Base-by-base conservation (phyloP, 2,113 vertebrate species). In the Garra rufa region DNA sequence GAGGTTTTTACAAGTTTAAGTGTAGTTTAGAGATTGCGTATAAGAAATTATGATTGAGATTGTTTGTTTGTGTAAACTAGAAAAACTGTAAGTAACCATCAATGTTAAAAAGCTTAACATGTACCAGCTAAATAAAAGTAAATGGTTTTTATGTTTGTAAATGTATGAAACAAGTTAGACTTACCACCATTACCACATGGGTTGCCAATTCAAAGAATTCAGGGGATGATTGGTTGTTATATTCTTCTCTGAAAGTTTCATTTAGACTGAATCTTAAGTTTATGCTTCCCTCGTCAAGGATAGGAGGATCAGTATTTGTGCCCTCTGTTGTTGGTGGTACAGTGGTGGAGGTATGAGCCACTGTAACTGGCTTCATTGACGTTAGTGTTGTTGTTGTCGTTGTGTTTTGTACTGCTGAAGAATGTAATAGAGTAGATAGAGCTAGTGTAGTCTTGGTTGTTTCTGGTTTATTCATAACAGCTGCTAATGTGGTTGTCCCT, bases 111-210 rank as follows among this genome's bases (percentile, higher is more conserved):
- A 38, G 15, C 1, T 0, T 34, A 4, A 19, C 3, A 9, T 67
- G 3, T 9, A 34, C 15, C 0, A 67, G 15, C 15, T 34, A 67
- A 34, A 4, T 67, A 44, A 11, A 73, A 26, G 6, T 74, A 24
- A 24, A 73, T 46, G 2, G 3, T 13, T 15, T 15, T 48, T 26
- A 28, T 46, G 4, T 28, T 48, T 46, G 8, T 69, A 69, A 75
- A 55, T 63, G 3, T 63, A 1, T 59, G 14, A 19, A 28, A 46
- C n/a, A 67, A 44, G 48, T 28, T 52, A 57, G 0, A 8, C 30
- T 83, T 82, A 85, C 86, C 86, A 24, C 4, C 10, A 7, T 9
- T 55, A 63, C 14, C 69, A 87, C 26, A 21, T 8, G 2, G 21
- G 13, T 1, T 17, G 79, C 46, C 43, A 87, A 43, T 8, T 1